Conservation (phyloP, 2,797 vertebrate genomes). For the Molothrus aeneus region DNA sequence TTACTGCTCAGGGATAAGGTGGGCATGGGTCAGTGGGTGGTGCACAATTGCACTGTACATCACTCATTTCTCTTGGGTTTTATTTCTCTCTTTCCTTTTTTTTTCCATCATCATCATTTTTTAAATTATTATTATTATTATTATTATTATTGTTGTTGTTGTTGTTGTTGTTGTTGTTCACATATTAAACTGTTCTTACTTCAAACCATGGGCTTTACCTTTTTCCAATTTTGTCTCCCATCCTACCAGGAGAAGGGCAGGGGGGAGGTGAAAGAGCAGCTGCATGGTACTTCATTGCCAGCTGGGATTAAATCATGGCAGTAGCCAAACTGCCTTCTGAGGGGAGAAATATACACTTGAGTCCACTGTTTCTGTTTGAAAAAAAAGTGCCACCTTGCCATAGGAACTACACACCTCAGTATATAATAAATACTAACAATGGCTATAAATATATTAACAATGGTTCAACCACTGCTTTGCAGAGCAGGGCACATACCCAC, state of each 20-base stretch:
- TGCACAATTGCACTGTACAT: not conserved
- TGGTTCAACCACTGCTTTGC: not conserved
- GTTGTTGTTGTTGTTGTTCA: too few relatives aligned
- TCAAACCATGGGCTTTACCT: too few relatives aligned
- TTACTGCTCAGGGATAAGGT: not conserved
- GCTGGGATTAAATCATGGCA: not conserved
- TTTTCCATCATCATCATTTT: not conserved
- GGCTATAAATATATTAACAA: not conserved
- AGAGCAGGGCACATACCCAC: not conserved
- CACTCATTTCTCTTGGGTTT: not conserved
- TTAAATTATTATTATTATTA: not conserved
- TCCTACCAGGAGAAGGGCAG: not conserved
- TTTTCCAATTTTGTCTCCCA: not conserved
- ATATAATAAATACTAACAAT: not conserved
- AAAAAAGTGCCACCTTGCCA: not conserved
- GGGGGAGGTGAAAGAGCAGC: fast-evolving
- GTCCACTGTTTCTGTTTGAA: not conserved
- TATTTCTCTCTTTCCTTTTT: not conserved
- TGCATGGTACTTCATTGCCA: not conserved
- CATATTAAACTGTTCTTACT: too few relatives aligned
- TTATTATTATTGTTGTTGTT: too few relatives aligned
- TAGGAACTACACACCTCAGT: not conserved
- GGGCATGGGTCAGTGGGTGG: not conserved
- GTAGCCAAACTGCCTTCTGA: not conserved
- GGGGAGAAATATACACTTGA: not conserved